Evolutionary conservation across 2,797 vertebrate species (phyloP), one percentile per base, ranked within the genome.

Genomic region (Hylomyscus alleni): DNA sequence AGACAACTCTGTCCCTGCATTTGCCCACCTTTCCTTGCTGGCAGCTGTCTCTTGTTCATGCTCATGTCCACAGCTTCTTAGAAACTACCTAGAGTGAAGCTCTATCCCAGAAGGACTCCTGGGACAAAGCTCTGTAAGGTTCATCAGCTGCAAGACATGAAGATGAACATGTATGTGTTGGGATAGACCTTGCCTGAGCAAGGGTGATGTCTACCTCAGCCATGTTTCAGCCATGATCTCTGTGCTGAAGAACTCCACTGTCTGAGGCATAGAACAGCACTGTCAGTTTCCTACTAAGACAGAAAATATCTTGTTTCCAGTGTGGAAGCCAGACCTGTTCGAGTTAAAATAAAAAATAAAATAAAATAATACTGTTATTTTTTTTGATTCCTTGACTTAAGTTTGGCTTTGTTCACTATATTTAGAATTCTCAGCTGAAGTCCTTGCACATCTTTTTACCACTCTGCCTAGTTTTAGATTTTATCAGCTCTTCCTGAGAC

Each of bases 241-340:
- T 22, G n/a, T 40, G 26, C 76, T 75, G 50, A 91, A 87, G 83
- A 52, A 34, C 22, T 88, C 17, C 29, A 24, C 13, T 76, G 34
- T 73, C 26, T 77, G 37, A 2, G 7, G 34, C 77, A 77, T 52
- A 40, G n/a, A 15, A 62, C 17, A 37, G 6, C 9, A 67, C 90
- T 85, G 82, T 65, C 40, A 89, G 13, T 40, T 89, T 94, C 76
- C 40, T 92, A 60, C 34, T 75, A 69, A 88, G 44, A 84, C 26
- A 87, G 52, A 96, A 95, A 94, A 44, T 40, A 44, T 56, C 58
- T 60, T 95, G 34, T 11, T 95, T 17, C 22, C 5, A 37, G 47
- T 31, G 10, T 58, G 37, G 72, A 96, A 93, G 93, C 58, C 91
- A 65, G n/a, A 90, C 12, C 17, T 90, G 44, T 37, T 89, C 72